Conservation (phyloP, 2,113 vertebrate genomes). For the Nansenia antarctica region DNA sequence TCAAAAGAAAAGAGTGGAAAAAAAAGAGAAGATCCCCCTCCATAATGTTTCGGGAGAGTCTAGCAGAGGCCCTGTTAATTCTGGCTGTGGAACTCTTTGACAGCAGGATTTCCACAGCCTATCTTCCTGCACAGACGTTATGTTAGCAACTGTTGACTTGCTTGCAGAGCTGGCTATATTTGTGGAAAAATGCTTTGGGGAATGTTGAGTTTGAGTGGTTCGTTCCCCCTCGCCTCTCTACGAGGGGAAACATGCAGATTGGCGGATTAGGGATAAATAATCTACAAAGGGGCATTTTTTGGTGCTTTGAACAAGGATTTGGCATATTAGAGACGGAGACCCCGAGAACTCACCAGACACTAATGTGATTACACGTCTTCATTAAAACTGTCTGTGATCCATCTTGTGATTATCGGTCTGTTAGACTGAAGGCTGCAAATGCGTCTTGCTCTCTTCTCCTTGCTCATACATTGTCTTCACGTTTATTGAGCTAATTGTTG, state of each 20-base stretch:
- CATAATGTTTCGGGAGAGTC: no score
- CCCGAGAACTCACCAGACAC: constrained; percentile 9
- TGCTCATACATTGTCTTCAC: background rate
- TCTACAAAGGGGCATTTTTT: constrained; percentile 38
- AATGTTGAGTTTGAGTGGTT: constrained; percentile 9
- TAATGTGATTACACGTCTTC: constrained; percentile 38
- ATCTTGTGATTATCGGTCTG: background rate
- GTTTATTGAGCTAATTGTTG: background rate
- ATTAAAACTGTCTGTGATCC: constrained; percentile 28
- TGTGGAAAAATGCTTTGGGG: constrained; percentile 1
- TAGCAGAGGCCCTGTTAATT: background rate
- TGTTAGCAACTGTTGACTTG: constrained; percentile 8
- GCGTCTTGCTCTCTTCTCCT: background rate
- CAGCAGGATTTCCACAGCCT: background rate
- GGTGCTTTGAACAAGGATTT: constrained; percentile 42
- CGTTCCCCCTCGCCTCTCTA: no score
- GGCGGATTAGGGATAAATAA: constrained; percentile 30
- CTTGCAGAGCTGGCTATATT: background rate
- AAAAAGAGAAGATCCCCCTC: no score
- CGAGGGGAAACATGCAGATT: constrained; percentile 7
- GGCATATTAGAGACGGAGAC: constrained; percentile 34
- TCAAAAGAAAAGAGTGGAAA: background rate
- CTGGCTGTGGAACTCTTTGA: background rate
- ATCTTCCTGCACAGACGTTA: constrained; percentile 25
- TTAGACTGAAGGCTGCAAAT: background rate